Conservation (phyloP, 2,113 vertebrate genomes). For the Toxostoma redivivum region DNA sequence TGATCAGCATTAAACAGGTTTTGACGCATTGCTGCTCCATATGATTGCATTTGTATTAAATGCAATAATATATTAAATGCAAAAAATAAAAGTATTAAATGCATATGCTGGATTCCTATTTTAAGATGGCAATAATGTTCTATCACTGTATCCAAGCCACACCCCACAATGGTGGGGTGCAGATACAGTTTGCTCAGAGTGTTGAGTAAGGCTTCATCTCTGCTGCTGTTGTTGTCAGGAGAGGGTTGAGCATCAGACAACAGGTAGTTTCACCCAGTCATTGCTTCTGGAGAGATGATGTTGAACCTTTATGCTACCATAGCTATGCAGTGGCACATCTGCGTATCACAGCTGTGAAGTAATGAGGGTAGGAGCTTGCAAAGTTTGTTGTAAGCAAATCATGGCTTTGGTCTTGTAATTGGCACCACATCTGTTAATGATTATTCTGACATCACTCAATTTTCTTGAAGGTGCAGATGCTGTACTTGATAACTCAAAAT, state of each 20-base stretch:
- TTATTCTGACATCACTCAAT: not conserved
- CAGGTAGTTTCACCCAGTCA: not conserved
- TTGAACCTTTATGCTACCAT: not conserved
- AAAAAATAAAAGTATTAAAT: not conserved
- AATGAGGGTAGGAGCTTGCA: not conserved
- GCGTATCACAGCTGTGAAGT: not conserved
- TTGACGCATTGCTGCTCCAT: not conserved
- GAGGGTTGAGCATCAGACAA: not conserved
- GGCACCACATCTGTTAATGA: not conserved
- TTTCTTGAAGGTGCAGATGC: not conserved
- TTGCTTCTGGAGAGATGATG: not conserved
- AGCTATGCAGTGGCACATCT: not conserved
- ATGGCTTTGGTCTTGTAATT: not conserved
- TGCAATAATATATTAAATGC: too few species aligned
- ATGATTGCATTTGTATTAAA: not conserved
- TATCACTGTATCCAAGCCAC: not conserved
- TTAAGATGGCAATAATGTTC: not conserved
- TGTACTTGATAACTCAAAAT: not conserved
- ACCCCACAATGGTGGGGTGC: not conserved
- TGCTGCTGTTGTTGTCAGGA: not conserved
- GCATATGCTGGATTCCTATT: not conserved
- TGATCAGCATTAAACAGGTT: not conserved
- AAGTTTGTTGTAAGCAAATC: not conserved
- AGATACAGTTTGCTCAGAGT: not conserved
- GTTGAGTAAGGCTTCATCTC: not conserved